phyloP scores from a whole-genome alignment of 1,140 invertebrate species.

The Vanessa tameamea region DNA sequence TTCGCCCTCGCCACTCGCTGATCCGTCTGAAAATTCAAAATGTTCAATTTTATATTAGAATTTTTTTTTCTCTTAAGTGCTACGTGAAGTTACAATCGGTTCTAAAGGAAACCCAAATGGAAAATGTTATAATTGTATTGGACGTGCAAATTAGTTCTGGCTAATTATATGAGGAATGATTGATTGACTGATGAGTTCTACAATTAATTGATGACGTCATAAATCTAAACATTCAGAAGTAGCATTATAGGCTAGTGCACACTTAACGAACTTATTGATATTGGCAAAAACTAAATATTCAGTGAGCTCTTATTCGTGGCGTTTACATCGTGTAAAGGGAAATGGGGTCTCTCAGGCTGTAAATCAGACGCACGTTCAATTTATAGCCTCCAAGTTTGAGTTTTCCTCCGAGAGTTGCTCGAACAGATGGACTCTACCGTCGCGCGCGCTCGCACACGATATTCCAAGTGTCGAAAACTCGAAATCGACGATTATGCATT shows the following conservation, averaged over 20 bases:
- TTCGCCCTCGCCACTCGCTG: conserved; percentile 69
- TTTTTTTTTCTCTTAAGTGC: too few species aligned
- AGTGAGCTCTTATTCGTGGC: neutral
- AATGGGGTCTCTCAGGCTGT: conserved; percentile 22
- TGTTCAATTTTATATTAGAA: too few species aligned
- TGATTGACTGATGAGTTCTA: too few species aligned
- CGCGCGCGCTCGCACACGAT: neutral
- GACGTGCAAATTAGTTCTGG: too few species aligned
- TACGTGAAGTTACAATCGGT: too few species aligned
- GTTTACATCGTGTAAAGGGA: conserved; percentile 8
- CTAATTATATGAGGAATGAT: too few species aligned
- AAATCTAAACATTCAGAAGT: too few species aligned
- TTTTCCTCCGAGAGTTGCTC: conserved; percentile 22
- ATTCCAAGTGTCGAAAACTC: neutral
- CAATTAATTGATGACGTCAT: too few species aligned
- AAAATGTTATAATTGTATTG: too few species aligned
- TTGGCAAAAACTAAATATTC: neutral
- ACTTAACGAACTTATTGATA: too few species aligned
- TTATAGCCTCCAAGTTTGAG: conserved; percentile 29
- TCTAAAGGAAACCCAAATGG: too few species aligned
- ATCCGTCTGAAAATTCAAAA: conserved; percentile 55
- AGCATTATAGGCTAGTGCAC: too few species aligned
- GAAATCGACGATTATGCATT: neutral
- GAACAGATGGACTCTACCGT: conserved; percentile 8
- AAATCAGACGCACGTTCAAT: conserved; percentile 33